Conservation (phyloP, 2,113 vertebrate genomes). For the Aleadryas rufinucha region DNA sequence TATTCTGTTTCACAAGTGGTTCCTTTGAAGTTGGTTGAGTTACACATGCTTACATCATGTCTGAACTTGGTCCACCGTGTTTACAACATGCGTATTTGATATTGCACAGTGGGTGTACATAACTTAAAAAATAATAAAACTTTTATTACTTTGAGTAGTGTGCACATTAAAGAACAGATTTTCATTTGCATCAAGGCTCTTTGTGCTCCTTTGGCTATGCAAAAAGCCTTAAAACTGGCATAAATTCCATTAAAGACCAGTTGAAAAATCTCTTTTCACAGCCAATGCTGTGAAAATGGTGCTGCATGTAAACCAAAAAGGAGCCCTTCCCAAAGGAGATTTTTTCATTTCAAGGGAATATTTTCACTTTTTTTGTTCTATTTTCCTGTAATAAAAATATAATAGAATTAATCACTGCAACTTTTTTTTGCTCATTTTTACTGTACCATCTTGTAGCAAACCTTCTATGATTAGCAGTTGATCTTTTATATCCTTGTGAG, state of each 20-base stretch:
- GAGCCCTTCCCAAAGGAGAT: neutral
- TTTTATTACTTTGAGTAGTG: conserved; percentile 45
- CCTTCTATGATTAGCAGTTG: neutral
- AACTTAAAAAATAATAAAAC: conserved; percentile 53
- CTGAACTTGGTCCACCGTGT: conserved; percentile 39
- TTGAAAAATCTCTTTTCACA: conserved; percentile 37
- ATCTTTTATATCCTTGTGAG: neutral
- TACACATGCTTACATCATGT: conserved; percentile 62
- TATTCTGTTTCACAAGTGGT: conserved; percentile 50
- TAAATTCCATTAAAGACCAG: neutral
- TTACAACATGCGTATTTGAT: conserved; percentile 56
- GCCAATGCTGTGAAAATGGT: neutral
- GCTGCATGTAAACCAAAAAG: neutral
- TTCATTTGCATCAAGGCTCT: conserved; percentile 13
- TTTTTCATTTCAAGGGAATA: neutral
- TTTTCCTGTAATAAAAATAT: neutral
- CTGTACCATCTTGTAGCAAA: neutral
- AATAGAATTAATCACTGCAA: neutral
- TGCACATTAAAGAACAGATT: conserved; percentile 50
- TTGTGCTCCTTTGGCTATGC: neutral
- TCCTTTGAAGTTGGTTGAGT: conserved; percentile 27
- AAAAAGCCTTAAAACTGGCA: neutral
- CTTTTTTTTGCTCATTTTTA: neutral
- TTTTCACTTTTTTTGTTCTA: neutral
- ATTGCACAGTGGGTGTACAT: conserved; percentile 47